These are phyloP conservation scores for Capreolus pygargus DNA, from an alignment of 2,113 vertebrate species.

Conservation along the genomic window DNA sequence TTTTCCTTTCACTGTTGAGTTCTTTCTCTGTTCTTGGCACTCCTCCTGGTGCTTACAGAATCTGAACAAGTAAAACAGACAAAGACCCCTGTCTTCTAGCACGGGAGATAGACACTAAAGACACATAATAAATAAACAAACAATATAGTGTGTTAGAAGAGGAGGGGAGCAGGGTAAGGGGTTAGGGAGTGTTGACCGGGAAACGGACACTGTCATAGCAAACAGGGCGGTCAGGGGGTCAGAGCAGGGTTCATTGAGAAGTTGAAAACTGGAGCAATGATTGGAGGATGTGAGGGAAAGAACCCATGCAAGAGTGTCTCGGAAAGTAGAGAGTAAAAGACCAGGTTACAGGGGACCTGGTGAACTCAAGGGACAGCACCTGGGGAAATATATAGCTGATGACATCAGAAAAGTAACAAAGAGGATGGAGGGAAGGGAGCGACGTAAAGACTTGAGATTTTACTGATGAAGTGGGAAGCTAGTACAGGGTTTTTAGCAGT, in stretches of 20 bases:
- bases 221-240: neutral
- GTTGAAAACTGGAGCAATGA: neutral
- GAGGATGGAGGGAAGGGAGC: neutral
- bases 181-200: neutral
- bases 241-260: neutral
- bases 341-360: too few relatives aligned
- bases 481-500: neutral
- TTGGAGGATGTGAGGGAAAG: neutral
- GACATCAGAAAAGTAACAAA: neutral
- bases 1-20: neutral
- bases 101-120: neutral
- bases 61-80: neutral
- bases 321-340: neutral
- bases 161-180: neutral
- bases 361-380: neutral
- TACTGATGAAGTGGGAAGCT: neutral
- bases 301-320: neutral
- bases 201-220: neutral
- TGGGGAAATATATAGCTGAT: neutral
- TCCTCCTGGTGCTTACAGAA: neutral
- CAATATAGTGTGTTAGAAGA: neutral
- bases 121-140: neutral
- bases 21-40: neutral
- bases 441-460: neutral
- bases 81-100: neutral